Percentiles rank a stretch among this genome's conserved stretches.
phyloP scores from a whole-genome alignment of 2,888 invertebrate genomes.

The Dolichopus griseipennis region DNA sequence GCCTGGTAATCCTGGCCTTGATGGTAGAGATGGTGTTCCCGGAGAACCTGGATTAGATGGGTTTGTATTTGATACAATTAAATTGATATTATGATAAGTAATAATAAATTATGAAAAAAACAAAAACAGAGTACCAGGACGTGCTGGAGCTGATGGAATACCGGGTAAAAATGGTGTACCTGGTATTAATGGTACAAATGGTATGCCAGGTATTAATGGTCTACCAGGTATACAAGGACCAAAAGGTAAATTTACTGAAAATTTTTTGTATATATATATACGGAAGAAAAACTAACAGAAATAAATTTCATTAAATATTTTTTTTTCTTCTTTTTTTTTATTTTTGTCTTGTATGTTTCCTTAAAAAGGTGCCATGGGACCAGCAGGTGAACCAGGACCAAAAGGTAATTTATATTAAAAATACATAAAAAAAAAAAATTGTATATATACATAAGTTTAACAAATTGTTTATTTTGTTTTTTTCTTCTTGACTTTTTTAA shows the following conservation, averaged over 20 bases:
- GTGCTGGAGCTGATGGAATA: slow-evolving; percentile 74
- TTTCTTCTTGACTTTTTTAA: no score
- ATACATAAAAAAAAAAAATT: background rate
- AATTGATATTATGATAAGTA: no score
- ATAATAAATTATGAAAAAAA: no score
- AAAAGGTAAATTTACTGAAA: slow-evolving; percentile 26
- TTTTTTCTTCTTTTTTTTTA: background rate
- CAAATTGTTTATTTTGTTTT: background rate
- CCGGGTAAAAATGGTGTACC: slow-evolving; percentile 60
- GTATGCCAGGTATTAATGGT: slow-evolving; percentile 57
- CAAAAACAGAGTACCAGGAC: slow-evolving; percentile 54
- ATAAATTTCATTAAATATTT: background rate
- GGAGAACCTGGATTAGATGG: slow-evolving; percentile 74
- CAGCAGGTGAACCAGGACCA: slow-evolving; percentile 64
- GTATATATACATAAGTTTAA: background rate
- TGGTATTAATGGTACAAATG: slow-evolving; percentile 61
- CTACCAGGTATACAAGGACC: slow-evolving; percentile 53
- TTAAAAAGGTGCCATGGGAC: slow-evolving; percentile 54
- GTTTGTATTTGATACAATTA: background rate
- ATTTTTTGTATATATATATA: no score
- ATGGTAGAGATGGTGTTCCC: slow-evolving; percentile 81
- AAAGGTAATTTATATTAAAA: slow-evolving; percentile 46
- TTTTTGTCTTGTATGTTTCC: background rate
- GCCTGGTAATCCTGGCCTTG: slow-evolving; percentile 64
- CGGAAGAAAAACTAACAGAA: background rate